Conservation (phyloP, 2,888 invertebrate genomes). For the Tineola bisselliella region DNA sequence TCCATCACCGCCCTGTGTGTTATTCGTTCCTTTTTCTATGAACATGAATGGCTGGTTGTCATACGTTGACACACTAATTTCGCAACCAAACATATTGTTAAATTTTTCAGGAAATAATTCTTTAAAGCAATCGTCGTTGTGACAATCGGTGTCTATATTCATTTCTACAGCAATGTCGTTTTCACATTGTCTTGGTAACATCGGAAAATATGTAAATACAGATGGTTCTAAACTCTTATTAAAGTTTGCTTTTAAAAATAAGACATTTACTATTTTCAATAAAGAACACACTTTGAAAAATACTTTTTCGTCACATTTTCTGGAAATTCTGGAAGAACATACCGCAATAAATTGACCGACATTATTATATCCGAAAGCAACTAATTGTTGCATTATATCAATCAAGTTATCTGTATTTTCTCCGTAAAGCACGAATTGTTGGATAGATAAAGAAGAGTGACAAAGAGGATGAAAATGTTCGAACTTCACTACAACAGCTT, state of each 20-base stretch:
- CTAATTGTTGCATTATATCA: not conserved
- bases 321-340: not conserved
- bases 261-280: not conserved
- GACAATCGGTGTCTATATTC: conserved; percentile 19
- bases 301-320: not conserved
- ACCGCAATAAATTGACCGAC: not conserved
- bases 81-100: conserved; percentile 30
- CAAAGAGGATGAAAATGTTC: not conserved
- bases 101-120: conserved; percentile 29
- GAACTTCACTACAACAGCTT: not conserved
- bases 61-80: conserved; percentile 33
- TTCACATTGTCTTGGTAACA: conserved; percentile 23
- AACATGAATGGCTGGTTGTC: conserved; percentile 42
- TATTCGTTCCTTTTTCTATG: conserved; percentile 25
- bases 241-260: not conserved
- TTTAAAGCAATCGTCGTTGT: conserved; percentile 23
- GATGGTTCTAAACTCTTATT: not conserved
- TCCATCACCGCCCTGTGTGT: conserved; percentile 32
- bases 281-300: not conserved
- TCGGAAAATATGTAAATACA: conserved; percentile 25
- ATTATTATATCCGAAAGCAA: not conserved
- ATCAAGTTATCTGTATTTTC: not conserved
- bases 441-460: not conserved
- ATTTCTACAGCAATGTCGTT: conserved; percentile 27
- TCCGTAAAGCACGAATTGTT: not conserved